Percentiles rank a stretch among this genome's conserved stretches.
Conservation (phyloP, 1,140 invertebrate species). For the Dendroctonus valens region DNA sequence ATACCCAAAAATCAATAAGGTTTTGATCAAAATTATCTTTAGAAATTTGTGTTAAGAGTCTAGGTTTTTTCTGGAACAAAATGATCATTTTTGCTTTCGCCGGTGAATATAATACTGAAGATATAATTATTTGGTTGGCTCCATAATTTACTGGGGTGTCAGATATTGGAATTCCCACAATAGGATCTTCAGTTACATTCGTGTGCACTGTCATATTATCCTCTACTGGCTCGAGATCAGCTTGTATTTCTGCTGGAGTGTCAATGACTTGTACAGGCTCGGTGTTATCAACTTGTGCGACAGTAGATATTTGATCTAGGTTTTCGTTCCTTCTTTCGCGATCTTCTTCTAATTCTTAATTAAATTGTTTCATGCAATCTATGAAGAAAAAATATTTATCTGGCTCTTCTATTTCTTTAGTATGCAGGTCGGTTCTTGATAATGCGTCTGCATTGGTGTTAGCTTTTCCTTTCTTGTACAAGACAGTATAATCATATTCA, state of each 20-base stretch:
- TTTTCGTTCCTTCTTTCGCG: not conserved
- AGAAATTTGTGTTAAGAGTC: conserved; percentile 3
- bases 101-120: conserved; percentile 9
- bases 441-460: not conserved
- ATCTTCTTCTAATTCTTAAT: not conserved
- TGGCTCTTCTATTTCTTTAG: not conserved
- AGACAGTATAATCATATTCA: not conserved
- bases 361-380: not conserved
- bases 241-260: not conserved
- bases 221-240: not conserved
- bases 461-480: conserved; percentile 1
- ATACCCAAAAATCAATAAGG: no score
- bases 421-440: not conserved
- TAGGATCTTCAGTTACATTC: conserved; percentile 1
- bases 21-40: not conserved
- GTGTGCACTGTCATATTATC: conserved; percentile 8
- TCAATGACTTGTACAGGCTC: not conserved
- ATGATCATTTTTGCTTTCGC: conserved; percentile 16
- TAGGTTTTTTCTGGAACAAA: conserved; percentile 16
- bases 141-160: conserved; percentile 28
- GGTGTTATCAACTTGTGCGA: not conserved
- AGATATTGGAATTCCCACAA: conserved; percentile 14
- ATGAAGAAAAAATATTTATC: not conserved
- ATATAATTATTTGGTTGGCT: conserved; percentile 11
- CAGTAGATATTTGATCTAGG: not conserved